Conservation (phyloP, 2,888 invertebrate genomes). For the Brachypalpus laphriformis region DNA sequence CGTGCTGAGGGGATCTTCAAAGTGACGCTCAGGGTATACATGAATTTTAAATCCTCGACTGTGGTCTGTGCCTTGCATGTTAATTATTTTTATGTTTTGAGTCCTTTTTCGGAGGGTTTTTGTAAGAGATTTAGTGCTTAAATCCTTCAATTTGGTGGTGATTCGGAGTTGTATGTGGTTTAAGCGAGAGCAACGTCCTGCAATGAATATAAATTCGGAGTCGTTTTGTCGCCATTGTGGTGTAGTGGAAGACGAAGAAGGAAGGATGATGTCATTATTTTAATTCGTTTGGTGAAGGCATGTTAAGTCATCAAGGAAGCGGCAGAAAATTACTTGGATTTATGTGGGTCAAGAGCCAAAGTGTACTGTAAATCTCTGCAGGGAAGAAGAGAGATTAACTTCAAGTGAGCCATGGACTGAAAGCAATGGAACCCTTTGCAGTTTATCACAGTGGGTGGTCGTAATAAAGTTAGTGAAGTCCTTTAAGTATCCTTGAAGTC, state of each 20-base stretch:
- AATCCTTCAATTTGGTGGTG: slow-evolving; percentile 32
- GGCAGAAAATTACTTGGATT: not conserved
- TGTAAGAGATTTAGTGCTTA: slow-evolving; percentile 30
- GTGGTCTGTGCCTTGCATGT: slow-evolving; percentile 35
- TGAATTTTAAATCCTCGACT: slow-evolving; percentile 15
- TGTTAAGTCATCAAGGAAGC: not conserved
- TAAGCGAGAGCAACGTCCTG: slow-evolving; percentile 2
- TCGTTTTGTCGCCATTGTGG: not conserved
- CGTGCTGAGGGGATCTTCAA: not conserved
- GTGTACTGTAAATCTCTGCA: not conserved
- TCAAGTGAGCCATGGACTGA: not conserved
- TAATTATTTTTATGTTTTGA: slow-evolving; percentile 30
- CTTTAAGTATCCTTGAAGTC: not conserved
- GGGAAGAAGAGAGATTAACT: not conserved
- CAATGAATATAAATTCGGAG: slow-evolving; percentile 39
- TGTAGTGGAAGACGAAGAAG: not conserved
- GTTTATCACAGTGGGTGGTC: not conserved
- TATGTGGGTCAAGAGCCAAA: slow-evolving; percentile 24
- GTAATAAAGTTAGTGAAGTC: not conserved
- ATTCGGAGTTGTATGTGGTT: slow-evolving; percentile 14
- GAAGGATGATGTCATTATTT: not conserved
- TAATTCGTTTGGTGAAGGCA: not conserved
- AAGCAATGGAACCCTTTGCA: not conserved
- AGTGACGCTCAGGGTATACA: not conserved
- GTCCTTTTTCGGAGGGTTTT: not conserved